Conservation (phyloP, 1,140 invertebrate species). For the Yoshiicerus persimilis region DNA sequence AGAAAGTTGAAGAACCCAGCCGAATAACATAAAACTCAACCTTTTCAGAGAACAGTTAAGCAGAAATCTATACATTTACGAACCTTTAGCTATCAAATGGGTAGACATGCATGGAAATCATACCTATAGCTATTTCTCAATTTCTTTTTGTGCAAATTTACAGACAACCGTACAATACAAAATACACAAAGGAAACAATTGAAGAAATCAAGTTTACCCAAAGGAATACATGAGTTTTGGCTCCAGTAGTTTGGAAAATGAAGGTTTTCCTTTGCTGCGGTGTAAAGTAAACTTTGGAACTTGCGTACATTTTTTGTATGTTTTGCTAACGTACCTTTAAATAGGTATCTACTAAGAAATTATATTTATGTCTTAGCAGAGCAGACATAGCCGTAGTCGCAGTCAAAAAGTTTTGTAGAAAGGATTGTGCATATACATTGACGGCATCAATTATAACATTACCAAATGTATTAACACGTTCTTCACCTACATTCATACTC, state of each 20-base stretch:
- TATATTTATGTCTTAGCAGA: no score
- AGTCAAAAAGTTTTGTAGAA: no score
- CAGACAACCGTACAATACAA: background rate
- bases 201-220: background rate
- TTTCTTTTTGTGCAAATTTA: background rate
- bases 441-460: no score
- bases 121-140: background rate
- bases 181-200: background rate
- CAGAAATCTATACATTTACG: background rate
- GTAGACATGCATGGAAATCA: background rate
- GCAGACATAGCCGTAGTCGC: no score
- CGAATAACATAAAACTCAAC: background rate
- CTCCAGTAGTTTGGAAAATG: background rate
- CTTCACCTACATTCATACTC: background rate
- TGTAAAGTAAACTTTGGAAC: no score
- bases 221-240: background rate
- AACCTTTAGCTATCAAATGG: background rate
- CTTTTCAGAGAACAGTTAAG: background rate
- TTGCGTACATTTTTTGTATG: no score
- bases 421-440: no score
- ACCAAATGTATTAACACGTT: background rate
- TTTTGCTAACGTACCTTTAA: no score
- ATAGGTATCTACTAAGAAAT: no score
- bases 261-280: background rate
- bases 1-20: background rate